Base-by-base conservation (phyloP, 2,888 invertebrate genomes). In the Hetaerina titia region DNA sequence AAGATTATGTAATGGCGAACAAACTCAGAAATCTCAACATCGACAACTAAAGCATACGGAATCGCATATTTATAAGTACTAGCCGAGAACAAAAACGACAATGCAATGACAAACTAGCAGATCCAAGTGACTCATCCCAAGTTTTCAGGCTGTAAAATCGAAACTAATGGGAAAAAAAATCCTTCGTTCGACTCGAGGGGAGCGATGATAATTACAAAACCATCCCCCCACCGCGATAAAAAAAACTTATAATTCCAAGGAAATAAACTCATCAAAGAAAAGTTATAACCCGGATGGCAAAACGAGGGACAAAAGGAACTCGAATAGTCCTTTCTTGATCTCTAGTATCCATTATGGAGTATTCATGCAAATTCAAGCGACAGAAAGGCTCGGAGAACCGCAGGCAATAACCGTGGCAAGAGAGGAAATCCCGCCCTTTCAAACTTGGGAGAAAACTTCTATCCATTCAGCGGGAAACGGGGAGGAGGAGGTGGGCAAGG, bases 291-390 rank as follows among this genome's bases (percentile, higher is more conserved):
- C 64, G 69, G 63, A 63, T 63, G 63, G 90, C 64, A 63, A 90
- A 63, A 92, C n/a, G 69, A 45, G 74, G 56, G 92, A 92, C 92
- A 92, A 92, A 81, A 92, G 92, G 45, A 56, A 92, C 92, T 92
- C 92, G n/a, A 74, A 92, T 92, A 74, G 69, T 56, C 64, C 69
- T 56, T 69, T 92, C 92, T 92, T 92, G 92, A 92, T 92, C 92
- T 92, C 69, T 9, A 92, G 69, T 92, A 92, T 92, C 92, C 92
- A 92, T 92, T 92, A 92, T 92, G 92, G 92, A 92, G 92, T 92
- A 92, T 92, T 92, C 92, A 92, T 92, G 92, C 92, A 92, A 92
- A 92, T 92, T 92, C 92, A 69, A 92, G 64, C 64, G 90, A 90
- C 90, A 69, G 92, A 81, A 81, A 81, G 81, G 81, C 81, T 81